A percentile compares a stretch with the other conserved stretches of the same genome.
Evolutionary conservation across 2,797 vertebrate genomes (phyloP).

Genomic region (Clarias laeviceps): DNA sequence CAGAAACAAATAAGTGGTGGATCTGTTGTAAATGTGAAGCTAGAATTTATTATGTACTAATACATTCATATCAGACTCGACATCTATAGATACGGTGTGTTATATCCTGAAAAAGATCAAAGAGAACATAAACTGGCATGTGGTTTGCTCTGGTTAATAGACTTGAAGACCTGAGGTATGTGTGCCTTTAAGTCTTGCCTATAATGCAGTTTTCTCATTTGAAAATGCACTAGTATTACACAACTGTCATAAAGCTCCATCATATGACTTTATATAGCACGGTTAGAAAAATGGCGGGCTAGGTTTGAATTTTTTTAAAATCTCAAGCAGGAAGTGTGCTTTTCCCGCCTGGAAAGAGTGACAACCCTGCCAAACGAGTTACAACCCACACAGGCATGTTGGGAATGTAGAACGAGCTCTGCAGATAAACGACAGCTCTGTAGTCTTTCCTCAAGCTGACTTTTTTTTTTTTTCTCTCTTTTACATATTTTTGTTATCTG

Average conservation of each 20-base stretch:
- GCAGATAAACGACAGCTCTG: constrained; percentile 30
- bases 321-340: constrained; percentile 22
- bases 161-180: background rate
- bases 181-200: background rate
- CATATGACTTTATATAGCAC: background rate
- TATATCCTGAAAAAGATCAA: background rate
- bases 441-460: background rate
- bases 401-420: constrained; percentile 34
- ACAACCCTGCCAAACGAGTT: constrained; percentile 29
- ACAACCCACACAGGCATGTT: constrained; percentile 37
- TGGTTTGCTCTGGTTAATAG: background rate
- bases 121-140: background rate
- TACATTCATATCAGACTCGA: background rate
- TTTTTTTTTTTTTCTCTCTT: background rate
- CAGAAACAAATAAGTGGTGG: background rate
- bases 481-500: background rate
- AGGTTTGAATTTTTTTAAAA: constrained; percentile 46
- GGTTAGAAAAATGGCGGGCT: constrained; percentile 28
- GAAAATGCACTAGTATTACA: background rate
- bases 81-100: background rate
- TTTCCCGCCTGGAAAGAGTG: constrained; percentile 40
- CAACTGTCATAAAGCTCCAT: background rate
- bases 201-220: background rate
- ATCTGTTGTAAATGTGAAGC: background rate
- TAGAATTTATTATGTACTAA: background rate